phyloP scores from a whole-genome alignment of 2,797 vertebrate species.

The Danio albolineatus region DNA sequence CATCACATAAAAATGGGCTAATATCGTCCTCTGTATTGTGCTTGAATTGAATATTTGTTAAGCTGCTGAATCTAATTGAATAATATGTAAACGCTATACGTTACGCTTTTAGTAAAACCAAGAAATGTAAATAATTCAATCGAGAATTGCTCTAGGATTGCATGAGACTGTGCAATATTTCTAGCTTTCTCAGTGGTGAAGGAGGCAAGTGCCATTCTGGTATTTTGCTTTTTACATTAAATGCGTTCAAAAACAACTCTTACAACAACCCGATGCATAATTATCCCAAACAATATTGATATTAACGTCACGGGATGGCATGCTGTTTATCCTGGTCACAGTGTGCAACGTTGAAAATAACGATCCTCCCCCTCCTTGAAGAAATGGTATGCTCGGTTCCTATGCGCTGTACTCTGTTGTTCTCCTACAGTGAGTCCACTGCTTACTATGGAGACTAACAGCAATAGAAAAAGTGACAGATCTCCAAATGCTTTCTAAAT shows the following conservation, averaged over 20 bases:
- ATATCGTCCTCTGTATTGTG: too few relatives aligned
- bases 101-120: too few relatives aligned
- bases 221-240: neutral
- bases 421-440: constrained; percentile 67
- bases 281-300: neutral
- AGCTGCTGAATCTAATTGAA: too few relatives aligned
- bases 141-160: constrained; percentile 43
- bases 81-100: too few relatives aligned
- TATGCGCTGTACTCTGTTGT: constrained; percentile 66
- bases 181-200: constrained; percentile 5
- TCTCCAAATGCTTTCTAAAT: constrained; percentile 51
- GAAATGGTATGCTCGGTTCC: constrained; percentile 77
- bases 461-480: constrained; percentile 38
- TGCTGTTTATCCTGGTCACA: neutral
- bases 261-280: neutral
- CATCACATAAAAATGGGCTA: too few relatives aligned
- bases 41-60: too few relatives aligned
- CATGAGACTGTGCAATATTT: constrained; percentile 21
- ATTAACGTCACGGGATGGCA: neutral
- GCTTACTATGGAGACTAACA: constrained; percentile 70
- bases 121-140: neutral
- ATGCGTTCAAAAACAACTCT: neutral
- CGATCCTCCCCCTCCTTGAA: neutral
- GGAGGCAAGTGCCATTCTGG: neutral
- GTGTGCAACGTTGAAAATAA: neutral